Conservation (phyloP, 2,113 vertebrate species). For the Lanius collurio region DNA sequence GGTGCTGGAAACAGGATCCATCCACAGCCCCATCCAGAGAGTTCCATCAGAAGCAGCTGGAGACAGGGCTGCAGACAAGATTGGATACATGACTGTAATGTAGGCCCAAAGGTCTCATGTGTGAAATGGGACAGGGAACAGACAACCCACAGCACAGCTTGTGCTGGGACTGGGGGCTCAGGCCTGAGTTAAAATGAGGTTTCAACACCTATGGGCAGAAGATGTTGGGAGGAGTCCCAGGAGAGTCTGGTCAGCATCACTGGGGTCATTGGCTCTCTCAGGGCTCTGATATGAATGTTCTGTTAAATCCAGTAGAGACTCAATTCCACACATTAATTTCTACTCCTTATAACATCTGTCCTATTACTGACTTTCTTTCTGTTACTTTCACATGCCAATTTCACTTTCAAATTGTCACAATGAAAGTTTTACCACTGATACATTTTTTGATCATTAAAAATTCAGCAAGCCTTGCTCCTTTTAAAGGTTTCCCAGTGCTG, state of each 20-base stretch:
- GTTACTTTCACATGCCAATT: not conserved
- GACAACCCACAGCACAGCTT: fast-evolving
- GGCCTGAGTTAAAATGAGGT: not conserved
- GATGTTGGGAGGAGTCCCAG: not conserved
- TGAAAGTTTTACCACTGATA: not conserved
- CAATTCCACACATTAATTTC: not conserved
- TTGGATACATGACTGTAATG: not conserved
- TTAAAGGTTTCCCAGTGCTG: not conserved
- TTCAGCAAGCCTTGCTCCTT: not conserved
- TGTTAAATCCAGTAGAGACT: not conserved
- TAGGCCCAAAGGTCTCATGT: fast-evolving
- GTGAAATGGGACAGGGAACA: fast-evolving
- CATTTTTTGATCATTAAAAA: not conserved
- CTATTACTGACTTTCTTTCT: not conserved
- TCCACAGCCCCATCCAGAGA: not conserved
- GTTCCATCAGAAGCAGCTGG: not conserved
- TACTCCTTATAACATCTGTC: not conserved
- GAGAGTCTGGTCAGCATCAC: not conserved
- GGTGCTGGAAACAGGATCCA: not conserved
- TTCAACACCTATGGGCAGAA: not conserved
- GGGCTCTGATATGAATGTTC: not conserved
- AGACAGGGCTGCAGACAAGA: not conserved
- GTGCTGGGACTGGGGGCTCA: not conserved
- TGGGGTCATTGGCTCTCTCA: not conserved
- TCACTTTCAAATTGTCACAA: not conserved